Percentiles rank a stretch among this genome's conserved stretches.
Evolutionary conservation across 2,113 vertebrate genomes (phyloP).

Genomic region (Lanius ludovicianus): DNA sequence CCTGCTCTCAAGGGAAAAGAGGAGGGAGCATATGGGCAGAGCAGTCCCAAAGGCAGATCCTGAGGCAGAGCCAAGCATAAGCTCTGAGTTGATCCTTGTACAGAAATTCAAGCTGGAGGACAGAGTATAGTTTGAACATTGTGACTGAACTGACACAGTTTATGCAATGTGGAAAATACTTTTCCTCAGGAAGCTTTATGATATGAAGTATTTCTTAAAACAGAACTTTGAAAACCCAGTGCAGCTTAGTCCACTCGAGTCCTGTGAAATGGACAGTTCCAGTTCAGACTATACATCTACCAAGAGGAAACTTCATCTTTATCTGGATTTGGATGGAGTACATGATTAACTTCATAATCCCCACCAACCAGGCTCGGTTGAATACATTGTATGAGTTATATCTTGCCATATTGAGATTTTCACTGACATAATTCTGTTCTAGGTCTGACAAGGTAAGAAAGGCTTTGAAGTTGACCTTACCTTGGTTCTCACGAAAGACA

Average conservation of each 20-base stretch:
- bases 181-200: neutral
- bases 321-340: neutral
- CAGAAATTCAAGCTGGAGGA: neutral
- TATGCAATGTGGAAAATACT: neutral
- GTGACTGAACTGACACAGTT: neutral
- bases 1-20: neutral
- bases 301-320: neutral
- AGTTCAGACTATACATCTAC: neutral
- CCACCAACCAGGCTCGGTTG: neutral
- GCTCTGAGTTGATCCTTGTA: neutral
- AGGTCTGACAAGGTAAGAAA: neutral
- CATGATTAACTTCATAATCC: neutral
- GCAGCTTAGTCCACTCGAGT: neutral
- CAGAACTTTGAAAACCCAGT: neutral
- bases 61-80: neutral
- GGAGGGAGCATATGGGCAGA: neutral
- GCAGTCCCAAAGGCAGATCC: neutral
- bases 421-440: neutral
- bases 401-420: neutral
- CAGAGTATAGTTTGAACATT: neutral
- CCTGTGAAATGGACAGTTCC: neutral
- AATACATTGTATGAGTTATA: neutral
- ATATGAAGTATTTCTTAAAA: neutral
- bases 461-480: neutral
- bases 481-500: neutral